phyloP scores from a whole-genome alignment of 1,140 invertebrate genomes.

The Macrotrachela quadricornifera region DNA sequence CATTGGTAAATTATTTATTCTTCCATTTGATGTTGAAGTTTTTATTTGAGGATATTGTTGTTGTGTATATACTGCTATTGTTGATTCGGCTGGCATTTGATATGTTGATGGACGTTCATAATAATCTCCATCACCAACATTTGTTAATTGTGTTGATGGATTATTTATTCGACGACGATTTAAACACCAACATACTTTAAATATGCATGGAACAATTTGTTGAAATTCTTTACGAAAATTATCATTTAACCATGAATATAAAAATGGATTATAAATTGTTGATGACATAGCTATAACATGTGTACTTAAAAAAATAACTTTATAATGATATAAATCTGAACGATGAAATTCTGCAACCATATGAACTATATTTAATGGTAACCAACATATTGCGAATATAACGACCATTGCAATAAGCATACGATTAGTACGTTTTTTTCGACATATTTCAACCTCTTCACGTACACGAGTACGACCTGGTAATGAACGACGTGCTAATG shows the following conservation, averaged over 20 bases:
- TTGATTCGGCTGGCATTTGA: no score
- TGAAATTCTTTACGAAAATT: slow-evolving; percentile 84
- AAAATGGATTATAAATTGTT: slow-evolving; percentile 82
- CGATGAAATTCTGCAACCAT: slow-evolving; percentile 58
- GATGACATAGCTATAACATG: slow-evolving; percentile 80
- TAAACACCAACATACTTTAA: no score
- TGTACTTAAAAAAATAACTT: slow-evolving; percentile 49
- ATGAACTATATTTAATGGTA: slow-evolving; percentile 72
- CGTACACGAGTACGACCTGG: slow-evolving; percentile 38
- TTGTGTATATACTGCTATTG: no score
- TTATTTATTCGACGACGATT: no score
- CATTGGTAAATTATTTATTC: no score
- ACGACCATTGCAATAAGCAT: slow-evolving; percentile 93
- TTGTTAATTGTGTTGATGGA: no score
- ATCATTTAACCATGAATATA: slow-evolving; percentile 95
- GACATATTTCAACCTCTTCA: slow-evolving; percentile 33
- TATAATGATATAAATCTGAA: background rate
- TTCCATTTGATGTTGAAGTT: no score
- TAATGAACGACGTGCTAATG: slow-evolving; percentile 42
- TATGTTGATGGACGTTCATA: no score
- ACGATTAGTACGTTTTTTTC: slow-evolving; percentile 53
- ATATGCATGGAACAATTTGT: no score
- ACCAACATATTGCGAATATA: slow-evolving; percentile 83
- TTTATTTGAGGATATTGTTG: no score
- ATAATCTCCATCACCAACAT: no score